phyloP scores from a whole-genome alignment of 1,140 invertebrate genomes.

The Aphidius ervi region DNA sequence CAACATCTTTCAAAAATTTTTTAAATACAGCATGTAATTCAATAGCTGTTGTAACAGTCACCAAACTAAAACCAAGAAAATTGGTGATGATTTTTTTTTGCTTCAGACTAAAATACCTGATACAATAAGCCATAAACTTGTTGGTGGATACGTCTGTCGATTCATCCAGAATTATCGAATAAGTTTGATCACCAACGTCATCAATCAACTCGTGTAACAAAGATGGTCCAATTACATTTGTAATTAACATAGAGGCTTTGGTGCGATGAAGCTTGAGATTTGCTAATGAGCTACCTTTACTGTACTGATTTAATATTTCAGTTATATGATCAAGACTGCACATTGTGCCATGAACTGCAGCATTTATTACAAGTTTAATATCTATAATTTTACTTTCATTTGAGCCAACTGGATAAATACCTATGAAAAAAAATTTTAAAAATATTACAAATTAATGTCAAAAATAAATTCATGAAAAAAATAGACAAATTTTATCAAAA shows the following conservation, averaged over 20 bases:
- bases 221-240: constrained; percentile 25
- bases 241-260: constrained; percentile 35
- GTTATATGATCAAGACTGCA: constrained; percentile 16
- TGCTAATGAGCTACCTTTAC: constrained; percentile 9
- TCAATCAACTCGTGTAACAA: constrained; percentile 25
- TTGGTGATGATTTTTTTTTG: constrained; percentile 21
- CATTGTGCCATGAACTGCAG: constrained; percentile 13
- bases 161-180: constrained; percentile 29
- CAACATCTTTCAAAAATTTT: constrained; percentile 13
- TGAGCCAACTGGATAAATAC: no score
- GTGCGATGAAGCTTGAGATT: constrained; percentile 30
- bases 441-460: no score
- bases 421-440: no score
- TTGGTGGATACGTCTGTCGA: constrained; percentile 26
- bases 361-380: not conserved
- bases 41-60: constrained; percentile 21
- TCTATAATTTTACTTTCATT: constrained; percentile 1
- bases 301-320: constrained; percentile 11
- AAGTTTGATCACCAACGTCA: constrained; percentile 22
- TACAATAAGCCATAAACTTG: constrained; percentile 27
- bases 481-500: no score
- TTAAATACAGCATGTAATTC: constrained; percentile 9
- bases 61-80: constrained; percentile 25
- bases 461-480: no score
- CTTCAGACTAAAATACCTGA: constrained; percentile 22